Evolutionary conservation across 2,797 vertebrate species (phyloP), one percentile per base, ranked within the genome.

Genomic region (Setipinna tenuifilis): DNA sequence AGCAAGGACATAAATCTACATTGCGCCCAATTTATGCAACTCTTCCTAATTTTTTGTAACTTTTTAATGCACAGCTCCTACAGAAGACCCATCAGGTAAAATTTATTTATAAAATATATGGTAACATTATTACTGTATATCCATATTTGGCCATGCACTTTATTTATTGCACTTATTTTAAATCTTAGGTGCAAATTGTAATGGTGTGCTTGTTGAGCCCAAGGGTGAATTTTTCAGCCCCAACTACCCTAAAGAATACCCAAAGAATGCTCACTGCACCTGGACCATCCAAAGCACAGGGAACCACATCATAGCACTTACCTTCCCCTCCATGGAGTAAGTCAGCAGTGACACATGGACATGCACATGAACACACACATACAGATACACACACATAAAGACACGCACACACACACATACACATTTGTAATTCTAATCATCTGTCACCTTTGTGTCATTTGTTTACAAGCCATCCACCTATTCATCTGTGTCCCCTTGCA

Each of bases 191-290:
- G 21, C 4, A 2, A 31, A 68, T 9, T 88, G 85, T 84, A 85
- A 83, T 28, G 85, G 21, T 21, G 6, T 82, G 21, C 62, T 87
- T 71, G 85, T 82, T 23, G 41, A 57, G 4, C 9, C n/a, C 44
- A 87, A 14, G 23, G 87, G 84, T 68, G 68, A 46, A 44, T 80
- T 88, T 7, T 75, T 21, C 12, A 88, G 85, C 80, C 85, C 87
- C 35, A 6, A 25, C 17, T 88, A 88, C 12, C 84, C 84, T 9
- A n/a, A 58, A 10, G 41, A 65, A 14, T 88, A 88, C 19, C 62
- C 83, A 25, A 82, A 82, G 28, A 57, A 71, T 35, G 61, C 54
- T 16, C 48, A 1, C 6, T 86, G 87, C 80, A 61, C 62, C 5
- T 88, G 85, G 87, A 86, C 21, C 61, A 88, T 88, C 48, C 46